Percentiles rank a stretch among this genome's conserved stretches.
Conservation (phyloP, 2,113 vertebrate species). For the human region DNA sequence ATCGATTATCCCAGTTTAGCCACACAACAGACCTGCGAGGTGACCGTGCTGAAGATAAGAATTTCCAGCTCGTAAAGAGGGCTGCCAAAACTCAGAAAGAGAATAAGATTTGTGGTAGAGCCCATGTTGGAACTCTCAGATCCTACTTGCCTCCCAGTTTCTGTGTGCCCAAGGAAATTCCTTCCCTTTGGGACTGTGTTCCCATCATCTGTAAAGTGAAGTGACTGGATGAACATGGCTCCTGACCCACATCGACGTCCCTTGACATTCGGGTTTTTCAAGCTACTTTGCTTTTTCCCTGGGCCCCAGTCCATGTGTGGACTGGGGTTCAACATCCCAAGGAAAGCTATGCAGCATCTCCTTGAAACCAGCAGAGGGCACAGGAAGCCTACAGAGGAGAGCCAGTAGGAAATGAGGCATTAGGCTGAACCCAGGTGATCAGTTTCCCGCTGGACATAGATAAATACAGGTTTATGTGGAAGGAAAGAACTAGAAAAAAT, state of each 20-base stretch:
- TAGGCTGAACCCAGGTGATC: background rate
- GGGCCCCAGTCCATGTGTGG: background rate
- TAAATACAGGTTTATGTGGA: background rate
- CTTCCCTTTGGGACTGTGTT: background rate
- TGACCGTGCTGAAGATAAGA: background rate
- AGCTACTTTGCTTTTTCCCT: background rate
- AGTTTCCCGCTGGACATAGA: background rate
- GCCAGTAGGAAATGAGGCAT: background rate
- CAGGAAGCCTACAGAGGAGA: background rate
- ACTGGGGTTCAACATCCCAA: background rate
- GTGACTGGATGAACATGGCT: background rate
- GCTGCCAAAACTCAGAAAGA: background rate
- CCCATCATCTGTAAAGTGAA: slow-evolving; percentile 4
- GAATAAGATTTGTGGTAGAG: background rate
- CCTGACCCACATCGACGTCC: background rate
- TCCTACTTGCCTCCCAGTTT: background rate
- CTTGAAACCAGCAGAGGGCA: slow-evolving; percentile 15
- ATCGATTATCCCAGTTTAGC: background rate
- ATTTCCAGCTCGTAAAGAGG: background rate
- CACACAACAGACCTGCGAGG: background rate
- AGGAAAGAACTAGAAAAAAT: background rate
- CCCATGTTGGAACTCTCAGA: background rate
- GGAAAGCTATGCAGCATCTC: background rate
- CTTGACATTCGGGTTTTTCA: background rate
- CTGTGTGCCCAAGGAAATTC: background rate